These are phyloP conservation scores for Pangasius krempfi DNA, from an alignment of 2,797 vertebrate species.

Conservation along the genomic window DNA sequence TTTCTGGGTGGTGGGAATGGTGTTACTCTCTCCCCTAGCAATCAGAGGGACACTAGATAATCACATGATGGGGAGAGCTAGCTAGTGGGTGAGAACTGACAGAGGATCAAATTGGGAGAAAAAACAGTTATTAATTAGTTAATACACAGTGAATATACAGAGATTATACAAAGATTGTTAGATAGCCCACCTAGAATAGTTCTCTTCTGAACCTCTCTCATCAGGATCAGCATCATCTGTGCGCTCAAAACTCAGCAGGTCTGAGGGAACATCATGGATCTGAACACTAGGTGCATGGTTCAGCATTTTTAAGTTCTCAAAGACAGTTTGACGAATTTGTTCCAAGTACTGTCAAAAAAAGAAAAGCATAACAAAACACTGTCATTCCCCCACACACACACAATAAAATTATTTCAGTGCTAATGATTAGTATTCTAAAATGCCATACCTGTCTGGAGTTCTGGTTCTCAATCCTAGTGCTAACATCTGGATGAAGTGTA, in stretches of 20 bases:
- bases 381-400: not conserved
- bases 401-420: not conserved
- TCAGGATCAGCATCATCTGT: slow-evolving; percentile 92
- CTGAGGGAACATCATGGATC: slow-evolving; percentile 96
- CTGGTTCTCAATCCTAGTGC: slow-evolving; percentile 98
- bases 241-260: slow-evolving; percentile 93
- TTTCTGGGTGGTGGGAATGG: not conserved
- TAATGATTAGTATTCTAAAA: not conserved
- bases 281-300: slow-evolving; percentile 97
- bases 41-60: not conserved
- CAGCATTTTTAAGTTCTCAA: slow-evolving; percentile 98
- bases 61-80: not conserved
- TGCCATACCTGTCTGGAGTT: slow-evolving; percentile 90
- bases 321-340: slow-evolving; percentile 96
- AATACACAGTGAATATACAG: not conserved
- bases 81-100: not conserved
- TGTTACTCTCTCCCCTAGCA: not conserved
- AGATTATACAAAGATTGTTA: not conserved
- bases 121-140: not conserved
- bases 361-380: not conserved
- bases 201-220: slow-evolving; percentile 90
- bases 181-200: slow-evolving; percentile 84
- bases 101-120: not conserved
- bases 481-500: slow-evolving; percentile 96
- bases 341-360: slow-evolving; percentile 85